A percentile compares a stretch with the other conserved stretches of the same genome.
These are phyloP conservation scores for Sebastes steindachneri DNA, from an alignment of 2,797 vertebrate species.

Conservation along the genomic window DNA sequence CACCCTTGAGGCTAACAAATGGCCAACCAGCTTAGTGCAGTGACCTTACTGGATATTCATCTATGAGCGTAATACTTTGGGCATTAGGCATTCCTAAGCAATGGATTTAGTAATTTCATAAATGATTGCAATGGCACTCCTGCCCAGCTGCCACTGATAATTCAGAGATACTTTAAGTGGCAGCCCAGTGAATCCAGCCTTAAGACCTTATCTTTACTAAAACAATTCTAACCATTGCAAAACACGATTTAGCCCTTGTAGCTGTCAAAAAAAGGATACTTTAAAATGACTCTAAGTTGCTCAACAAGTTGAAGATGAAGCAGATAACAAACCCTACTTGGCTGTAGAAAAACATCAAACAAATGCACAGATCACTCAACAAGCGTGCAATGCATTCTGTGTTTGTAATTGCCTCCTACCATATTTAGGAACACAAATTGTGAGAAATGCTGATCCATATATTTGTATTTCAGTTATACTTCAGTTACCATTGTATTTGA, in stretches of 20 bases:
- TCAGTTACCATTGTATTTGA: neutral
- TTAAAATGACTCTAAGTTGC: too few relatives aligned
- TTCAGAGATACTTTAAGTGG: neutral
- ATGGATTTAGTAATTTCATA: neutral
- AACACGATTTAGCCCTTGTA: too few relatives aligned
- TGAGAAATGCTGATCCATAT: slow-evolving; percentile 14
- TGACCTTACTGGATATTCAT: neutral
- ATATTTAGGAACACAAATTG: neutral
- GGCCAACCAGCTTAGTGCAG: neutral
- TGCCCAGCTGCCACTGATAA: neutral
- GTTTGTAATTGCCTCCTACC: neutral
- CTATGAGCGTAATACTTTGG: neutral
- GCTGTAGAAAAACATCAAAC: neutral
- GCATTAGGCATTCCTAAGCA: neutral
- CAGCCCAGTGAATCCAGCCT: neutral
- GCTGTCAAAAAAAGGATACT: neutral
- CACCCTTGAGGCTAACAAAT: slow-evolving; percentile 16
- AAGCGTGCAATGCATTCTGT: neutral
- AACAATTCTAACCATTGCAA: neutral
- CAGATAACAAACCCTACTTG: neutral
- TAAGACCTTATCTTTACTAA: neutral
- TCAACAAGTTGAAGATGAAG: too few relatives aligned
- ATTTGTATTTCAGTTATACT: neutral
- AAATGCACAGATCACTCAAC: neutral
- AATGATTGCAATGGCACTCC: neutral